Conservation (phyloP, 2,888 invertebrate species). For the Drosophila rubida region DNA sequence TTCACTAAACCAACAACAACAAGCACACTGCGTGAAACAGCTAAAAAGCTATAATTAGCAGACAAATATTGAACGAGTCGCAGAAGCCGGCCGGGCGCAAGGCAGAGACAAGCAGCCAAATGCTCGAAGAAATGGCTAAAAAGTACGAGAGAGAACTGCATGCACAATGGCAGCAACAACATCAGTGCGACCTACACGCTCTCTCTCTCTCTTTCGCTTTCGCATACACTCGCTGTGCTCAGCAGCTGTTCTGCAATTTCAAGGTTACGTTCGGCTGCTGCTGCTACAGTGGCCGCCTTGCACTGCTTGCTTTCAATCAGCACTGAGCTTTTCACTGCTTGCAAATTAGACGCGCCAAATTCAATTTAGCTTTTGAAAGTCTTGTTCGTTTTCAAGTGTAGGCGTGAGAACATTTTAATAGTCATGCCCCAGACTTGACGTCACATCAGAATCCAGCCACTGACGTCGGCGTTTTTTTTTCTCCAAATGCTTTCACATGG, state of each 20-base stretch:
- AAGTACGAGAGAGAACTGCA: conserved; percentile 19
- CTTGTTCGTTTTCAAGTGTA: conserved; percentile 6
- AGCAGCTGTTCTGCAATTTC: conserved; percentile 33
- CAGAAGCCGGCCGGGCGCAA: conserved; percentile 69
- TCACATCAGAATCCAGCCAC: conserved; percentile 5
- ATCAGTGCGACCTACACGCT: conserved; percentile 19
- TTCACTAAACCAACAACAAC: conserved; percentile 32
- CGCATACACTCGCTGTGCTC: conserved; percentile 7
- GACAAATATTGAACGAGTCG: conserved; percentile 50
- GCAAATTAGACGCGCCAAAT: conserved; percentile 29
- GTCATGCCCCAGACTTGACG: conserved; percentile 20
- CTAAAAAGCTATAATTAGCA: conserved; percentile 79
- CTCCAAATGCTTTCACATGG: conserved; percentile 5
- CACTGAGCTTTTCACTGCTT: conserved; percentile 39
- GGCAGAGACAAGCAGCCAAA: conserved; percentile 1
- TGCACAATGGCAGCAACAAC: conserved; percentile 57
- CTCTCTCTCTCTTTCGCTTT: conserved; percentile 3
- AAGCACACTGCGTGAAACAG: conserved; percentile 60
- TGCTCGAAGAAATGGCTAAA: conserved; percentile 17
- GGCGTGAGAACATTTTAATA: conserved; percentile 22
- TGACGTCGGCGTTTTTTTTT: conserved; percentile 14
- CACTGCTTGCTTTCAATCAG: conserved; percentile 45
- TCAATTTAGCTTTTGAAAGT: conserved; percentile 37
- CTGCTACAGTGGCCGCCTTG: conserved; percentile 12
- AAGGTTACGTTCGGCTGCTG: conserved; percentile 52